Evolutionary conservation across 2,113 vertebrate species (phyloP).

Genomic region (Zosterops japonicus): DNA sequence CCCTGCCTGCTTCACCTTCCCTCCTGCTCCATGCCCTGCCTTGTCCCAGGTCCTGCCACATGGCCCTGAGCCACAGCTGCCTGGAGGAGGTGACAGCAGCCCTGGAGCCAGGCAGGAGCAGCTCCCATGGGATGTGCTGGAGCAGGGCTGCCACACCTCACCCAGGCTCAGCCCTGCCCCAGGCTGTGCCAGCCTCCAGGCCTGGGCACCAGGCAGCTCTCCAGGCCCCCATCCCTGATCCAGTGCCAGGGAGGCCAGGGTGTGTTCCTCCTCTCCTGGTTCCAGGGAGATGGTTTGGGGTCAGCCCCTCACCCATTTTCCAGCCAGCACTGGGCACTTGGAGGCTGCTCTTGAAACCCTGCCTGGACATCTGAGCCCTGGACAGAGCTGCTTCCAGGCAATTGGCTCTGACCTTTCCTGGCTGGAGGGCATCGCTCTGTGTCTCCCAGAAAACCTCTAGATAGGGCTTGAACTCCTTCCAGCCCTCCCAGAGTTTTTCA

Average conservation of each 20-base stretch:
- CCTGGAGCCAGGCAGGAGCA: accelerated
- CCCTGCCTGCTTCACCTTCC: too few relatives aligned
- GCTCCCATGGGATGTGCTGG: neutral
- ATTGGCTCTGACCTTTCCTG: neutral
- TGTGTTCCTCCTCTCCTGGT: neutral
- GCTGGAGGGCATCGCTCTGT: neutral
- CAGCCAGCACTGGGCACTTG: neutral
- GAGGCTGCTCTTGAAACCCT: neutral
- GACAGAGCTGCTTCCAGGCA: neutral
- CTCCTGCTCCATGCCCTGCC: neutral
- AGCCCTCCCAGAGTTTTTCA: neutral
- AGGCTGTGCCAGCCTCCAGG: neutral
- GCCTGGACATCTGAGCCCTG: neutral
- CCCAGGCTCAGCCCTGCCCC: accelerated
- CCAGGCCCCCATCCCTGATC: neutral
- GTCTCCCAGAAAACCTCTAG: neutral
- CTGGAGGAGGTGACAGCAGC: neutral
- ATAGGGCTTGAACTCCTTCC: neutral
- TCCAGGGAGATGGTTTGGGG: neutral
- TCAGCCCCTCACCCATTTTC: neutral
- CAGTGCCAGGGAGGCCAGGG: neutral
- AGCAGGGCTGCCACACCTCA: neutral
- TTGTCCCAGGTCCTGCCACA: too few relatives aligned
- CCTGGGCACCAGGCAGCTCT: neutral
- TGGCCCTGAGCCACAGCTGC: neutral